These are phyloP conservation scores for Scaptodrosophila lebanonensis DNA, from an alignment of 1,140 invertebrate genomes.

Conservation along the genomic window DNA sequence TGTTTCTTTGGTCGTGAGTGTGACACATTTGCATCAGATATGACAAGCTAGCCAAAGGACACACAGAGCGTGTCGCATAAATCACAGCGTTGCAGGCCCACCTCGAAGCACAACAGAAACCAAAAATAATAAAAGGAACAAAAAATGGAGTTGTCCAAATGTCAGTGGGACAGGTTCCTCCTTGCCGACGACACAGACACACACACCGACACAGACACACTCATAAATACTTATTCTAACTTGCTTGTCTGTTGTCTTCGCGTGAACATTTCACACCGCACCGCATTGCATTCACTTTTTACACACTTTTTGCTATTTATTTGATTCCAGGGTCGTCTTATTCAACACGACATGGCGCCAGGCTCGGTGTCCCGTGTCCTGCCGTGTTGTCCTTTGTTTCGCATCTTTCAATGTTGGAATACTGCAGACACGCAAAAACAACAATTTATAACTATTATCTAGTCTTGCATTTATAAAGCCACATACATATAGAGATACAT, in stretches of 20 bases:
- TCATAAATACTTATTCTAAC: slow-evolving; percentile 54
- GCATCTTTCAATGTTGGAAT: too few relatives aligned
- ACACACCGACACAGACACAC: slow-evolving; percentile 34
- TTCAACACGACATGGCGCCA: slow-evolving; percentile 56
- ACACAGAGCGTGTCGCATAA: slow-evolving; percentile 47
- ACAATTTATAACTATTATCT: too few relatives aligned
- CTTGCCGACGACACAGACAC: neutral
- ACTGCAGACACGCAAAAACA: too few relatives aligned
- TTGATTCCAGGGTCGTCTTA: slow-evolving; percentile 8
- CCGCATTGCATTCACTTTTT: slow-evolving; percentile 29
- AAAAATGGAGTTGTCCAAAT: slow-evolving; percentile 61
- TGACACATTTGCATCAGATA: slow-evolving; percentile 74
- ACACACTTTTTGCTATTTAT: slow-evolving; percentile 47
- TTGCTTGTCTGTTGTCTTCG: slow-evolving; percentile 5
- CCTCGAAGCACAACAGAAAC: slow-evolving; percentile 28
- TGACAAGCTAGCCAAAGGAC: slow-evolving; percentile 50
- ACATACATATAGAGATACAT: too few relatives aligned
- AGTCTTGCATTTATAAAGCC: too few relatives aligned
- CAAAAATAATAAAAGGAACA: slow-evolving; percentile 13
- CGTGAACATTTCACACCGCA: slow-evolving; percentile 8
- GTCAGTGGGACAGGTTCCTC: too few relatives aligned
- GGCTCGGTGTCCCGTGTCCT: slow-evolving; percentile 27
- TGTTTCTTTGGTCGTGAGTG: slow-evolving; percentile 69
- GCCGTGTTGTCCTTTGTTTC: slow-evolving; percentile 27
- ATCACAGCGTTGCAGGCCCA: slow-evolving; percentile 36